Evolutionary conservation across 2,113 vertebrate species (phyloP).

Genomic region (Myotis davidii): DNA sequence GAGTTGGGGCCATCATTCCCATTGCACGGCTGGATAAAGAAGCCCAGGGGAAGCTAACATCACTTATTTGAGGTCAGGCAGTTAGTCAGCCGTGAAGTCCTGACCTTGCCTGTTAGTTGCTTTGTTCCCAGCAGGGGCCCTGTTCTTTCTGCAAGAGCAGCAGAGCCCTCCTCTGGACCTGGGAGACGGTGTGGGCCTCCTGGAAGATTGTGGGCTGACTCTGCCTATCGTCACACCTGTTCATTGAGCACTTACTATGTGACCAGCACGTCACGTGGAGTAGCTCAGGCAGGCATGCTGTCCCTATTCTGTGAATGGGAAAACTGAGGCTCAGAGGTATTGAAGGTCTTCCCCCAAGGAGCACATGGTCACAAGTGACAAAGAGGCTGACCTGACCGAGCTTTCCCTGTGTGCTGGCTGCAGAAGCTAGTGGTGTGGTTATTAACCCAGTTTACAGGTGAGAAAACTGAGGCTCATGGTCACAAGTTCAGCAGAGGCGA

Average conservation of each 20-base stretch:
- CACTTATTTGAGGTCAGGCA: background rate
- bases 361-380: background rate
- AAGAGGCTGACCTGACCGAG: background rate
- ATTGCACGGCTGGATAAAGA: accelerated
- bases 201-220: background rate
- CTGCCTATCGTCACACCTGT: accelerated
- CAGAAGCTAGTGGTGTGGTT: background rate
- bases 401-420: background rate
- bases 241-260: background rate
- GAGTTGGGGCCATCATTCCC: background rate
- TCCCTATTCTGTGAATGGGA: background rate
- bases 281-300: background rate
- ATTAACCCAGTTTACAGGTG: background rate
- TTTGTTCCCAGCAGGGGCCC: background rate
- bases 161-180: background rate
- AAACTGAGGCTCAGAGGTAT: background rate
- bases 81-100: accelerated
- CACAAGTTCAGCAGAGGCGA: background rate
- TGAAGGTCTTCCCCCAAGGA: background rate
- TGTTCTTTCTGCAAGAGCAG: background rate
- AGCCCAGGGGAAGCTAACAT: background rate
- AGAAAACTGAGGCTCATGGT: background rate
- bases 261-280: accelerated
- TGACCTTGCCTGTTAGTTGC: background rate
- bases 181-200: background rate